Evolutionary conservation across 2,888 invertebrate species (phyloP).

Genomic region (Apomyelois bistriatella): DNA sequence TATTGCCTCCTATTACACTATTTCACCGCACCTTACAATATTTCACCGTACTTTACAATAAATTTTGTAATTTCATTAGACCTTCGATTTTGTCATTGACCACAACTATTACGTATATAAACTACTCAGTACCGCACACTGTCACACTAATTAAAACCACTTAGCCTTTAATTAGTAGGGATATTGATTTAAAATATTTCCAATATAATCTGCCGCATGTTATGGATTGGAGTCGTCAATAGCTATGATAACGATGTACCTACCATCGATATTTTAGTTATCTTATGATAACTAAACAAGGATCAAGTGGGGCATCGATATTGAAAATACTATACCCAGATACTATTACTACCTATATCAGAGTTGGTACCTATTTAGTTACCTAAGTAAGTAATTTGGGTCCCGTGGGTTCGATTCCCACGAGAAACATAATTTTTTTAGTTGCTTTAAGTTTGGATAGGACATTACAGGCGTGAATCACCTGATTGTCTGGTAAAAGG

Average conservation of each 20-base stretch:
- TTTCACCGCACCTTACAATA: too few species aligned
- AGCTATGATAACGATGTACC: constrained; percentile 42
- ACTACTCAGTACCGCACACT: neutral
- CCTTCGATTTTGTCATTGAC: neutral
- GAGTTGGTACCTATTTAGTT: too few species aligned
- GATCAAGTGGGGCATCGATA: constrained; percentile 30
- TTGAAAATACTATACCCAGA: neutral
- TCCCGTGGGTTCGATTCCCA: too few species aligned
- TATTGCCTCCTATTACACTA: too few species aligned
- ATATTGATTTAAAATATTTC: neutral
- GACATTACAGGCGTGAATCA: too few species aligned
- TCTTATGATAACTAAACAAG: constrained; percentile 50
- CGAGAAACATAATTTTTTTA: too few species aligned
- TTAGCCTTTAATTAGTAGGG: neutral
- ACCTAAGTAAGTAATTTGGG: too few species aligned
- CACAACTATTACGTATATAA: neutral
- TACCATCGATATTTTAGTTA: constrained; percentile 51
- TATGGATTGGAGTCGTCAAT: constrained; percentile 1
- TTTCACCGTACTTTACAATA: too few species aligned
- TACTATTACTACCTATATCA: neutral
- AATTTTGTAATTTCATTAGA: too few species aligned
- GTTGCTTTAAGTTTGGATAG: too few species aligned
- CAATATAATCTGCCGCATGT: neutral
- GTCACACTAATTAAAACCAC: neutral
- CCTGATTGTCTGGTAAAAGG: too few species aligned